Evolutionary conservation across 1,140 invertebrate genomes (phyloP), one percentile per base, ranked within the genome.

Genomic region (Nixonia krombeini): DNA sequence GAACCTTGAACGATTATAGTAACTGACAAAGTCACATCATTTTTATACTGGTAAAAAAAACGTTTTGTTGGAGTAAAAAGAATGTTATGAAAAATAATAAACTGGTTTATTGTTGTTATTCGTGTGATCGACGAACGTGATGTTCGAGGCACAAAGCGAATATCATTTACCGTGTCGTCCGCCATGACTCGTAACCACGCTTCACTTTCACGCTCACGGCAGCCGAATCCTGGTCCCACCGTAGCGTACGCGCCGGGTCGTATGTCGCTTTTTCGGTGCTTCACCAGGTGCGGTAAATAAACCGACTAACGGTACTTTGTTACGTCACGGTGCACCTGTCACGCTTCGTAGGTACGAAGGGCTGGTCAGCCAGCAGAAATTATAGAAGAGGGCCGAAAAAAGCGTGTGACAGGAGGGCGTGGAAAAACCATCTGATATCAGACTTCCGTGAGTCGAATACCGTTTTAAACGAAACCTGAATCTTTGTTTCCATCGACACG

Each of bases 271-370:
- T 76, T 76, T 70, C 65, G 63, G 76, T 53, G 75, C 74, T 80
- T 78, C 71, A 59, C 70, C 70, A 64, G 72, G 67, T 68, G 63
- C 40, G 18, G 42, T 63, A 55, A 53, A 62, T 51, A 66, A 58
- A 63, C 45, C 63, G 47, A 64, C 50, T 81, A 82, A 82, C 80
- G 80, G 80, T 76, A 80, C 72, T 9, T 25, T 41, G 64, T 80
- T 78, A 75, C 77, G 76, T 80, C 74, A 80, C 64, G 59, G 16
- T 61, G 66, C 81, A 82, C 80, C 81, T 82, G 80, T 78, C 75
- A 70, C 59, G 67, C 68, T 64, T 67, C 49, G 63, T 44, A 44
- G 5, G 53, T 42, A 68, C 70, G 56, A 80, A 80, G 78, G 80
- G 78, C 70, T 66, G 74, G 40, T 53, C 65, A 61, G 52, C 38